Percentiles rank a stretch among this genome's conserved stretches.
phyloP scores from a whole-genome alignment of 64 coral and sea anemone species.

The Montipora foliosa region DNA sequence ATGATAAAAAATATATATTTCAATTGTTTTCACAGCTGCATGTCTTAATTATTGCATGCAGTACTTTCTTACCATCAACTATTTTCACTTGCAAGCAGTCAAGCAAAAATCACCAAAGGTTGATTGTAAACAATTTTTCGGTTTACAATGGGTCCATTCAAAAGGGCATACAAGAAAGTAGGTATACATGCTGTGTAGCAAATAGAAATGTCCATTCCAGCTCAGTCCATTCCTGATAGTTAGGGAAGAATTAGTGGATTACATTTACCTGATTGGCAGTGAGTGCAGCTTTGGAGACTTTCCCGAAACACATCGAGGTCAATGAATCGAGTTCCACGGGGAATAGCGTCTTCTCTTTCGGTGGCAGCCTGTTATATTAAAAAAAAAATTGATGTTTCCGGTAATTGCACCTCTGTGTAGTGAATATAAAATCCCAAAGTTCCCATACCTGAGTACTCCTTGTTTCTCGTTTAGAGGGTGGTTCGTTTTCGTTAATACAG shows the following conservation, averaged over 20 bases:
- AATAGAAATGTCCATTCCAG: neutral
- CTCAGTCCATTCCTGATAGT: neutral
- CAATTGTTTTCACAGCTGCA: no score
- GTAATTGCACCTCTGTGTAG: no score
- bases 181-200: neutral
- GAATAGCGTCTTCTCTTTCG: no score
- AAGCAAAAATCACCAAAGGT: neutral
- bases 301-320: neutral
- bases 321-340: no score
- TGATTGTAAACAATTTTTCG: neutral
- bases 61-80: neutral
- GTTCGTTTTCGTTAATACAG: no score
- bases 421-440: no score
- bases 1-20: no score
- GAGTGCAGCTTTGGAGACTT: constrained; percentile 2
- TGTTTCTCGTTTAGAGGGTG: no score
- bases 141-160: neutral
- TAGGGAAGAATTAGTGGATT: neutral
- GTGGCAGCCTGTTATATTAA: no score
- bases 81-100: neutral
- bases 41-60: no score
- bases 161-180: neutral
- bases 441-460: no score
- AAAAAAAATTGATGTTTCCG: no score
- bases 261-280: constrained; percentile 6